Base-by-base conservation (phyloP, 1,140 invertebrate genomes). In the Musca domestica region DNA sequence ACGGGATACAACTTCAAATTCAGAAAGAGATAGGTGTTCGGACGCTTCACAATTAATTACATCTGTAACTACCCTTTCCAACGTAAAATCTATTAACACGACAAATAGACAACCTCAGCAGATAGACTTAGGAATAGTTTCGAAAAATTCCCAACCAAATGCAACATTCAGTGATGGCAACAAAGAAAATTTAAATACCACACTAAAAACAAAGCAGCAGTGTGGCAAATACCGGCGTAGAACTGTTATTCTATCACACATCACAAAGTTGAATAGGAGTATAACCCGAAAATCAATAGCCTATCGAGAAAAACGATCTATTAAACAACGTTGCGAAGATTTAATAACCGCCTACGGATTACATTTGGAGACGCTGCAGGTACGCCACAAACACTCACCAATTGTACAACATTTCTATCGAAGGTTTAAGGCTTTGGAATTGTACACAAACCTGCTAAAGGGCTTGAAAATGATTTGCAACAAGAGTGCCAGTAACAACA, bases 401-500 rank as follows among this genome's bases (percentile, higher is more conserved):
- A 7, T 63, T 10, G 70, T 80, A 19, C 74, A 74, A 30, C 19
- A 56, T 7, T 66, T 67, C 15, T 66, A 78, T 70, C 75, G 49
- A 73, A 68, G 67, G 15, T 76, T 78, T 34, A 52, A 74, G 25
- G 74, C 75, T 7, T 74, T 81, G n/a, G 78, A 81, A 58, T 69
- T 81, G 51, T 81, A 80, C 70, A 75, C 78, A 22, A 70, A 71
- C 17, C 65, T 81, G 14, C 66, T 81, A 6, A 67, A 22, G 22
- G 73, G 77, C 5, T 56, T 81, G 1, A 88, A 75, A 51, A 84
- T 77, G 74, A 71, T 77, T 65, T 78, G 76, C 49, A 68, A 70
- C 17, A 72, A 52, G 2, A 71, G 71, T 68, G 19, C 51, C 30
- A 51, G 20, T 54, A 66, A 64, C 30, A 22, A 9, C 67, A n/a